phyloP scores from a whole-genome alignment of 2,797 vertebrate species.

The Otus scops region DNA sequence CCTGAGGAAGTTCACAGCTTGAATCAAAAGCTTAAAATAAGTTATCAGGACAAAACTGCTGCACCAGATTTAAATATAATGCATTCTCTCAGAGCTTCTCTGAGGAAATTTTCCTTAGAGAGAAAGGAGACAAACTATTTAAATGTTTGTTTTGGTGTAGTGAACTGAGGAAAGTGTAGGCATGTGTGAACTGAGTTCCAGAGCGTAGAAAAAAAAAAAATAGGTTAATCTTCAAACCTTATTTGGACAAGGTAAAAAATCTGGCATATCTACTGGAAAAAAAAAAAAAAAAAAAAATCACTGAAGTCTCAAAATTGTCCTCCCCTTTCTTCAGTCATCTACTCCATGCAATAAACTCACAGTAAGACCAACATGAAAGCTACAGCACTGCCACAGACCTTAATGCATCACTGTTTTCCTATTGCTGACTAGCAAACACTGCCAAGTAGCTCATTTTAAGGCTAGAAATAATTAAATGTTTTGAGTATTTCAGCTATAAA shows the following conservation, averaged over 20 bases:
- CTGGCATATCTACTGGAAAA: background rate
- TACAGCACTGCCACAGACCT: background rate
- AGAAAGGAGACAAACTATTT: background rate
- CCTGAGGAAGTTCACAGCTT: background rate
- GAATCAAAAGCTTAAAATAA: constrained; percentile 20
- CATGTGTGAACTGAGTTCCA: background rate
- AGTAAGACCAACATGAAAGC: background rate
- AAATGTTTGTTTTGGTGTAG: background rate
- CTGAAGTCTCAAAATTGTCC: background rate
- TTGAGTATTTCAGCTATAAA: constrained; percentile 55
- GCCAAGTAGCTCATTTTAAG: constrained; percentile 54
- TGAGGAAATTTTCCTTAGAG: background rate
- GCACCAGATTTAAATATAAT: background rate
- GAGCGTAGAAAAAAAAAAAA: background rate
- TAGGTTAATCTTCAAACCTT: constrained; percentile 7
- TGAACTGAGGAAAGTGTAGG: background rate
- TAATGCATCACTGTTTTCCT: background rate
- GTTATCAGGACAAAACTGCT: background rate
- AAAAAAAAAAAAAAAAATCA: background rate
- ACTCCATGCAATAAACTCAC: background rate
- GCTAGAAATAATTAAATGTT: constrained; percentile 59
- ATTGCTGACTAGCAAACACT: background rate
- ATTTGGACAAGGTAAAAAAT: background rate
- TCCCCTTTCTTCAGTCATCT: background rate
- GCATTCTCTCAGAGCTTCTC: background rate